A percentile compares a stretch with the other conserved stretches of the same genome.
These are phyloP conservation scores for Hesperophylax magnus DNA, from an alignment of 1,140 invertebrate species.

Conservation along the genomic window DNA sequence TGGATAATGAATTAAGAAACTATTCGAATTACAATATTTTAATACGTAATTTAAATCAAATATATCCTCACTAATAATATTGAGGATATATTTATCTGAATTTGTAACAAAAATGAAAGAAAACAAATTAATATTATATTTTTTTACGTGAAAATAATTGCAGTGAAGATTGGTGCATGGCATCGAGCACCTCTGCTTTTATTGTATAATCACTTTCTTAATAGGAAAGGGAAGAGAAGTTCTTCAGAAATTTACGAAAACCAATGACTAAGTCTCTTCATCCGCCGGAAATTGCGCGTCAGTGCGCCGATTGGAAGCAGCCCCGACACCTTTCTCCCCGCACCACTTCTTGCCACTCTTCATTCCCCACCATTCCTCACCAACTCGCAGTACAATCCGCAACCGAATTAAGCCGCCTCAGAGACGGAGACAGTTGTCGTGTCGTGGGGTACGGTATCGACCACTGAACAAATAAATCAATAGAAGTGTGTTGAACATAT, in stretches of 20 bases:
- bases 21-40: too few relatives aligned
- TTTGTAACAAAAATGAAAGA: too few relatives aligned
- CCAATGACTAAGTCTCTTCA: constrained; percentile 33
- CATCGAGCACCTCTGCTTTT: background rate
- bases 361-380: too few relatives aligned
- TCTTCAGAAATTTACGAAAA: constrained; percentile 27
- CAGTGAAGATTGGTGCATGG: background rate
- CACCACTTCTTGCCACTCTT: background rate
- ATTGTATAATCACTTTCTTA: constrained; percentile 11
- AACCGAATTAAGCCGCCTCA: background rate
- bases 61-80: too few relatives aligned
- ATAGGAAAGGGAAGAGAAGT: constrained; percentile 13
- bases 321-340: background rate
- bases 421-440: background rate
- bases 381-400: background rate
- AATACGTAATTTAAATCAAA: too few relatives aligned
- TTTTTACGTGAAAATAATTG: too few relatives aligned
- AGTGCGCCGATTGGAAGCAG: constrained; percentile 33
- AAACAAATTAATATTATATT: too few relatives aligned
- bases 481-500: too few relatives aligned
- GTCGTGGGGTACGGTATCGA: too few relatives aligned
- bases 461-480: too few relatives aligned
- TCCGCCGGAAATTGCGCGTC: constrained; percentile 46
- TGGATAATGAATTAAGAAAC: too few relatives aligned
- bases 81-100: too few relatives aligned